Evolutionary conservation across 1,140 invertebrate species (phyloP).

Genomic region (Latrodectus geometricus): DNA sequence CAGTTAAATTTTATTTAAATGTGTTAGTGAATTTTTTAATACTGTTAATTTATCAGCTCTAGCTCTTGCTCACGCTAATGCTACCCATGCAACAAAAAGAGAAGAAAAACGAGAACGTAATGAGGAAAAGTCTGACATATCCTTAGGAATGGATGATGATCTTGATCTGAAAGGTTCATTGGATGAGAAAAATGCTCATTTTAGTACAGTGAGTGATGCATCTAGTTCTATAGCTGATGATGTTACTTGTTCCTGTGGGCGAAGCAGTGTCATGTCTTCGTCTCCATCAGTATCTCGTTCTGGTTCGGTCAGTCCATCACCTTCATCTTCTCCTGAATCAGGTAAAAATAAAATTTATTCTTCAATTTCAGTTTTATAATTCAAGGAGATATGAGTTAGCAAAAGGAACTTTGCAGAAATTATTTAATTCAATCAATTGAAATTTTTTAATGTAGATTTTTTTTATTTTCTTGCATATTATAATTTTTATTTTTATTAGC

Average conservation of each 20-base stretch:
- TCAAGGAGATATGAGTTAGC: too few relatives aligned
- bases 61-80: not conserved
- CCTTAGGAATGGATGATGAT: not conserved
- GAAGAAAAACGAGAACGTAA: slow-evolving; percentile 2
- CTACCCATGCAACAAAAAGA: not conserved
- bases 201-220: slow-evolving; percentile 54
- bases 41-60: too few relatives aligned
- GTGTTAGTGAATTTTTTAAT: too few relatives aligned
- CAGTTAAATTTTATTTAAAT: too few relatives aligned
- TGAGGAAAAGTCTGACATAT: not conserved
- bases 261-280: slow-evolving; percentile 51
- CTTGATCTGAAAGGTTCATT: slow-evolving; percentile 1
- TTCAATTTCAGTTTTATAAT: too few relatives aligned
- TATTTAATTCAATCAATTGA: too few relatives aligned
- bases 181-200: slow-evolving; percentile 40
- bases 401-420: too few relatives aligned
- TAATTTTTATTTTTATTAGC: too few relatives aligned
- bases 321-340: slow-evolving; percentile 52
- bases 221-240: slow-evolving; percentile 55
- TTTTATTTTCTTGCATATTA: too few relatives aligned
- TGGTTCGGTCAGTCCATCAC: slow-evolving; percentile 24
- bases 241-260: slow-evolving; percentile 50
- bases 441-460: too few relatives aligned
- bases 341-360: slow-evolving; percentile 10
- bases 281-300: slow-evolving; percentile 32